Base-by-base conservation (phyloP, 1,140 invertebrate species). In the Drosophila sulfurigaster region DNA sequence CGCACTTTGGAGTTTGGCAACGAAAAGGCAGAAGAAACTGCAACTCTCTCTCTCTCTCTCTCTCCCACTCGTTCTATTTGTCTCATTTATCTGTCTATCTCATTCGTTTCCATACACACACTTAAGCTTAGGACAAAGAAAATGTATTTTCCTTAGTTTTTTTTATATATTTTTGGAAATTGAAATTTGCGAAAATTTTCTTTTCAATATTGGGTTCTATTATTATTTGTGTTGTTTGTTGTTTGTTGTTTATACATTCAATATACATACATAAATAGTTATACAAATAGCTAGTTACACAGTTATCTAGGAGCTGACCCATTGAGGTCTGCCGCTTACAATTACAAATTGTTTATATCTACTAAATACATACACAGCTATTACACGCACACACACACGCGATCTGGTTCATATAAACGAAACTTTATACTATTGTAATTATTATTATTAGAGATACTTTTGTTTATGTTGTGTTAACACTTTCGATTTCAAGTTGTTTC, bases 261-360 rank as follows among this genome's bases (percentile, higher is more conserved):
- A 73, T 82, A 76, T 72, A 82, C 75, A 83, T 86, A 75, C 75
- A 83, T 81, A 75, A 73, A 78, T 86, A 76, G 75, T 87, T 82
- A 58, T 82, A 87, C 79, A 82, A 82, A 79, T 79, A 86, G 69
- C 82, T 85, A 86, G 82, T 80, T 80, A 63, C 67, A 80, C 67
- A 80, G 43, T 86, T 68, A 74, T 62, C 28, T 71, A 56, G n/a
- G 35, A 32, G 66, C 46, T 25, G 48, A n/a, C 25, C 20, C 13
- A 57, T 15, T n/a, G 13, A 16, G 28, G 25, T 11, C 45, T 38
- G 10, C 30, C 20, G 25, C 38, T 72, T 67, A 67, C 25, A 59
- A 30, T 65, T 81, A 64, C 41, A 69, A 69, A 85, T 81, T 63
- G 49, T 72, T 79, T 67, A 82, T 82, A 77, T 60, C 71, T 79